Evolutionary conservation across 2,797 vertebrate species (phyloP), one percentile per base, ranked within the genome.

Genomic region (Lophius americanus): DNA sequence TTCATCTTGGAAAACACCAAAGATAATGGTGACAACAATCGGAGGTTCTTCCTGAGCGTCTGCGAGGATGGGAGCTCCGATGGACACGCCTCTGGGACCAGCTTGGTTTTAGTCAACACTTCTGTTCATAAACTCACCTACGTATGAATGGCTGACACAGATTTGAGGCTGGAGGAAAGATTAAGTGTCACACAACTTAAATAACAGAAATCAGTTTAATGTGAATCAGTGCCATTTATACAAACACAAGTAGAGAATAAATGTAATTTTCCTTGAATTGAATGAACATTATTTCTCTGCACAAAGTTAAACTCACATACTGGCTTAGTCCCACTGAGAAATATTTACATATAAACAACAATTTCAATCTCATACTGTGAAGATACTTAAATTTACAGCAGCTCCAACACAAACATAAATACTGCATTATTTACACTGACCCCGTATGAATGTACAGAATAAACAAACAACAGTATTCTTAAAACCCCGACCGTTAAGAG

Each of bases 161-260:
- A 13, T 46, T 49, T 11, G 51, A 6, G 9, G 23, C 6, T 48
- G 43, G n/a, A 42, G 2, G 4, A 11, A 0, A 23, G 60, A 62
- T 37, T 0, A 51, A 47, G 56, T 0, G 11, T 6, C 9, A 43
- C 44, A 44, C 1, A 9, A 14, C 10, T 32, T 50, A 72, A 70
- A 54, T 62, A 65, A 75, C 75, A 81, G 48, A 68, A 60, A 49
- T 68, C 53, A 61, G 59, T 86, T 89, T 89, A 90, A 84, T 88
- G 71, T 75, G 52, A 73, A 52, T 80, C 56, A 67, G 78, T 73
- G 64, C 58, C 76, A 43, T 75, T 70, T 79, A 70, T 60, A 83
- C 67, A 85, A 73, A 60, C 41, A 59, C 62, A 85, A 23, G 23
- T 23, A 23, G 23, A 23, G 23, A 23, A 23, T 23, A 23, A 23